Evolutionary conservation across 1,140 invertebrate genomes (phyloP), one percentile per base, ranked within the genome.

Genomic region (Calliopsis andreniformis): DNA sequence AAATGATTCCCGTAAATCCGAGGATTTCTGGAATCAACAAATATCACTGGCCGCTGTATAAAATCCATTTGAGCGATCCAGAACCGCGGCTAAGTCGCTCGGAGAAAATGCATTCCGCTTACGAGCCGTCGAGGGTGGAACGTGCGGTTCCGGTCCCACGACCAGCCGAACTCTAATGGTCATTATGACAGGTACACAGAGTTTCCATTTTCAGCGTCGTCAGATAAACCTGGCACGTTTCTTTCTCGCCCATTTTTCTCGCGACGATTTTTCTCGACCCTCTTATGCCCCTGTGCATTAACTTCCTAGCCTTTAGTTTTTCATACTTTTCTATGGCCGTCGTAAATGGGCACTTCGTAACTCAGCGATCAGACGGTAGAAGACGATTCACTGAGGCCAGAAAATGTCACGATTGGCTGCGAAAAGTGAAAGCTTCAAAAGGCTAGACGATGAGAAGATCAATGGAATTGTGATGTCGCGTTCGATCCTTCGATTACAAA

Each of bases 171-270:
- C 84, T 85, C 73, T 88, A 89, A 88, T 88, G 83, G 84, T 84
- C 79, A 76, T 89, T 88, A 88, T 88, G 88, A 88, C 87, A 89
- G 87, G 81, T 89, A 89, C 88, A 89, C 82, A 82, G 80, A 86
- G 87, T 89, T 89, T 90, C 88, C 89, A 89, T 90, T 89, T 87
- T 88, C 88, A 80, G 55, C 81, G 56, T 70, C 80, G 82, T 79
- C 86, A 32, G 70, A 75, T 78, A 80, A 80, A 55, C 78, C 76
- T 69, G 83, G 71, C 87, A 80, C 87, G 80, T 86, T 83, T 72
- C 84, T 76, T 79, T 55, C 63, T 42, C 64, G 28, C 47, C 53
- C 69, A 85, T 76, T 84, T 79, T 78, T 47, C 53, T 56, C 66
- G 25, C 35, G 58, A 18, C 59, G 16, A 62, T 66, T 80, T 61